Conservation (phyloP, 2,888 invertebrate genomes). For the Epinotia brunnichana region DNA sequence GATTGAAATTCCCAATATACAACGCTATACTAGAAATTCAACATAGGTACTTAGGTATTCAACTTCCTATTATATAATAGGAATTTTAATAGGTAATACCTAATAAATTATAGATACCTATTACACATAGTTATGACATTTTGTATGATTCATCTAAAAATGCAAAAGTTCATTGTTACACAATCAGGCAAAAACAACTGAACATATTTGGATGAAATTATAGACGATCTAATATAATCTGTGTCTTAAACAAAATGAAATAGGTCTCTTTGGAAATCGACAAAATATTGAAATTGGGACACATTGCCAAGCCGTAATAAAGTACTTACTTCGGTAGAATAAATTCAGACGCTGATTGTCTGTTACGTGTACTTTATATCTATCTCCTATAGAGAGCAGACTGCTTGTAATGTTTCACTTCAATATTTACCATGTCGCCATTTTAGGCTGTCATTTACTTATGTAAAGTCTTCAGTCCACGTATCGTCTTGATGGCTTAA, state of each 20-base stretch:
- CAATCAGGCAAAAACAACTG: no score
- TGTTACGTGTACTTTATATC: neutral
- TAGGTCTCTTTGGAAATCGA: neutral
- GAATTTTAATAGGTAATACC: no score
- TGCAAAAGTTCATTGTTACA: no score
- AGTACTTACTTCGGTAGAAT: neutral
- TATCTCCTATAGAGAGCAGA: neutral
- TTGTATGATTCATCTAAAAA: no score
- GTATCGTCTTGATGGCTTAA: constrained; percentile 22
- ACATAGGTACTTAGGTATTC: no score
- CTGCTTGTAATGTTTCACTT: constrained; percentile 9
- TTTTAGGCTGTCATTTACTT: constrained; percentile 20
- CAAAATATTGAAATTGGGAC: neutral
- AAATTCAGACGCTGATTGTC: constrained; percentile 4
- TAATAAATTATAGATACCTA: no score
- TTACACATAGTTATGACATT: no score
- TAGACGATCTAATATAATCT: no score
- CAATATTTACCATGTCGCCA: constrained; percentile 23
- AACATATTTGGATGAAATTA: no score
- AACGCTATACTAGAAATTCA: no score
- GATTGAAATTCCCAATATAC: neutral
- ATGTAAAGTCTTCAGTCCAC: constrained; percentile 6
- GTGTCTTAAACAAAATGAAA: neutral
- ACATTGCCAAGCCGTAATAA: neutral
- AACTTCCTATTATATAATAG: no score